These are phyloP conservation scores for Pseudoatta argentina DNA, from an alignment of 1,140 invertebrate genomes.

Conservation along the genomic window DNA sequence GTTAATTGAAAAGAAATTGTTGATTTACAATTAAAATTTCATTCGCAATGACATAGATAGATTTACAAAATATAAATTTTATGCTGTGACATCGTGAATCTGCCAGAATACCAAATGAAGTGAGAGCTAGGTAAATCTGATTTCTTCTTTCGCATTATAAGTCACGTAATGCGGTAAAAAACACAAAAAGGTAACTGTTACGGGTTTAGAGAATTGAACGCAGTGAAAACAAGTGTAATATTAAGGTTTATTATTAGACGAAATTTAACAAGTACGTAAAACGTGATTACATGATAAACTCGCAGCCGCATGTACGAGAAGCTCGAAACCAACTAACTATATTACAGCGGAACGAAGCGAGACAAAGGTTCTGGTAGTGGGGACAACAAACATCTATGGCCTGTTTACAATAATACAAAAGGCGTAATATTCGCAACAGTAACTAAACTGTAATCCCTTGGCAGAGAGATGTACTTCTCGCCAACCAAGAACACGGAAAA, in stretches of 20 bases:
- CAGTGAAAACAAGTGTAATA: no score
- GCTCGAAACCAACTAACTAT: no score
- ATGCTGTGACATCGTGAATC: background rate
- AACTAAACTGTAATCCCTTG: slow-evolving; percentile 26
- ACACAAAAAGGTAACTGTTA: slow-evolving; percentile 9
- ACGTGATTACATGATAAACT: no score
- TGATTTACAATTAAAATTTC: background rate
- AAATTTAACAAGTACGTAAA: no score
- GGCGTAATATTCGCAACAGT: no score
- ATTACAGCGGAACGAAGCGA: no score
- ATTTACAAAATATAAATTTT: background rate
- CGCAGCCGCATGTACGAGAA: no score
- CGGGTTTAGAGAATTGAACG: no score
- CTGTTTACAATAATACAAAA: no score
- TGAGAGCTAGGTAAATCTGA: slow-evolving; percentile 6
- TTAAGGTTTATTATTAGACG: no score
- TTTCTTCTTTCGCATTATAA: slow-evolving; percentile 21
- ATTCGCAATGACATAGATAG: background rate
- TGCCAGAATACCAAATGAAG: background rate
- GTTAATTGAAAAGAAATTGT: background rate
- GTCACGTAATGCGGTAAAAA: slow-evolving; percentile 13
- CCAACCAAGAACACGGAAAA: slow-evolving; percentile 17
- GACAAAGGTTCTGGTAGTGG: no score
- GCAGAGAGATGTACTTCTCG: slow-evolving; percentile 27
- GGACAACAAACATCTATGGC: no score